A percentile compares a stretch with the other conserved stretches of the same genome.
phyloP scores from a whole-genome alignment of 1,140 invertebrate species.

The Drosophila parvula region DNA sequence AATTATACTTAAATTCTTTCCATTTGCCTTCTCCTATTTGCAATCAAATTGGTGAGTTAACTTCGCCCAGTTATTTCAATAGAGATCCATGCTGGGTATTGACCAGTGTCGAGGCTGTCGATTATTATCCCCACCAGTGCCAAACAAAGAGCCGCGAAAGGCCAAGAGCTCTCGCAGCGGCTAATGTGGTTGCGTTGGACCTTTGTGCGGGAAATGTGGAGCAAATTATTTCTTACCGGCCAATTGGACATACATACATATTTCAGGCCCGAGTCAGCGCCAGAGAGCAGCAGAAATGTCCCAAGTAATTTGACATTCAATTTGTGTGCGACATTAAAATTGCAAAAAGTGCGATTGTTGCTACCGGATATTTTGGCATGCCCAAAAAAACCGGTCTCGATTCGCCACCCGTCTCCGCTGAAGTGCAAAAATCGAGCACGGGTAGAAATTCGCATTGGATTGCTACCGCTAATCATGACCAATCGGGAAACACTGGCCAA shows the following conservation, averaged over 20 bases:
- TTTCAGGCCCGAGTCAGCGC: constrained; percentile 47
- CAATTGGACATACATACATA: constrained; percentile 65
- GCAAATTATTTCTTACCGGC: constrained; percentile 69
- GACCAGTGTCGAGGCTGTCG: constrained; percentile 51
- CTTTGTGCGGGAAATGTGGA: constrained; percentile 71
- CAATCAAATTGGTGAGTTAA: constrained; percentile 18
- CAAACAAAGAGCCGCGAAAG: constrained; percentile 67
- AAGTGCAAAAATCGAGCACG: constrained; percentile 37
- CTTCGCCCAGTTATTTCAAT: constrained; percentile 3
- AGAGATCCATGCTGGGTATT: constrained; percentile 17
- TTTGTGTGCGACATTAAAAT: constrained; percentile 76
- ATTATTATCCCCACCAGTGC: constrained; percentile 47
- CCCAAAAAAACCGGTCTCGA: constrained; percentile 43
- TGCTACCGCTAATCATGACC: constrained; percentile 54
- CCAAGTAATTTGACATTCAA: constrained; percentile 73
- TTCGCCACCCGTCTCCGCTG: constrained; percentile 25
- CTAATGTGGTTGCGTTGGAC: constrained; percentile 57
- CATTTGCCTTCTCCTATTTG: neutral
- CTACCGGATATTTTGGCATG: constrained; percentile 76
- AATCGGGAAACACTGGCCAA: constrained; percentile 48
- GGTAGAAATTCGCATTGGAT: constrained; percentile 20
- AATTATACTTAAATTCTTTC: neutral
- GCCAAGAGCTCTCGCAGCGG: constrained; percentile 34
- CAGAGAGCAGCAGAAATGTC: constrained; percentile 51
- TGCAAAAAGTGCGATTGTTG: constrained; percentile 71